A percentile compares a stretch with the other conserved stretches of the same genome.
Conservation (phyloP, 2,888 invertebrate species). For the Phortica magna region DNA sequence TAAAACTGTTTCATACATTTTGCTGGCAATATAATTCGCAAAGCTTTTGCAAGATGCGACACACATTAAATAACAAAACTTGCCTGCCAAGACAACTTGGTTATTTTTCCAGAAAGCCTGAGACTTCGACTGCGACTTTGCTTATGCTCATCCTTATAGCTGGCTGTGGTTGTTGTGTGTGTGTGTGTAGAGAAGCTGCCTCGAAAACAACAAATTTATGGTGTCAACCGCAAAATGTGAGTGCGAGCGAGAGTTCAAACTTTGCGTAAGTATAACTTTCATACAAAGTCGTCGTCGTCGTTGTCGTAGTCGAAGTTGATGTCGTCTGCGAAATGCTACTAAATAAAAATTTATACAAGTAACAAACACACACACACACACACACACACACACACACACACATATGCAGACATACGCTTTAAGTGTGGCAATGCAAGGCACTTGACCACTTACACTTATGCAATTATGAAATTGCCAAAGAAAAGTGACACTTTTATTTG, state of each 20-base stretch:
- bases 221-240: constrained; percentile 28
- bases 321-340: constrained; percentile 1
- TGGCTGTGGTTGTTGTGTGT: neutral
- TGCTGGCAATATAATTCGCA: too few relatives aligned
- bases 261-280: constrained; percentile 19
- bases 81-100: neutral
- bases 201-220: constrained; percentile 25
- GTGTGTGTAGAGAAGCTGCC: neutral
- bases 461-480: constrained; percentile 73
- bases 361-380: neutral
- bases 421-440: constrained; percentile 53
- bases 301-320: neutral
- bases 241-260: neutral
- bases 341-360: constrained; percentile 27
- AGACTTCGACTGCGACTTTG: neutral
- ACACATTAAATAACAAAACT: neutral
- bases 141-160: constrained; percentile 5
- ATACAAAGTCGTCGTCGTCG: neutral
- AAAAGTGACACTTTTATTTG: constrained; percentile 71
- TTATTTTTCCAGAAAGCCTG: too few relatives aligned
- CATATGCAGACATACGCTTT: neutral
- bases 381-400: neutral
- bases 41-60: neutral
- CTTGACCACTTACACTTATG: constrained; percentile 73
- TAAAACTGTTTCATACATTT: neutral